Base-by-base conservation (phyloP, 2,888 invertebrate species). In the Diaprepes abbreviatus region DNA sequence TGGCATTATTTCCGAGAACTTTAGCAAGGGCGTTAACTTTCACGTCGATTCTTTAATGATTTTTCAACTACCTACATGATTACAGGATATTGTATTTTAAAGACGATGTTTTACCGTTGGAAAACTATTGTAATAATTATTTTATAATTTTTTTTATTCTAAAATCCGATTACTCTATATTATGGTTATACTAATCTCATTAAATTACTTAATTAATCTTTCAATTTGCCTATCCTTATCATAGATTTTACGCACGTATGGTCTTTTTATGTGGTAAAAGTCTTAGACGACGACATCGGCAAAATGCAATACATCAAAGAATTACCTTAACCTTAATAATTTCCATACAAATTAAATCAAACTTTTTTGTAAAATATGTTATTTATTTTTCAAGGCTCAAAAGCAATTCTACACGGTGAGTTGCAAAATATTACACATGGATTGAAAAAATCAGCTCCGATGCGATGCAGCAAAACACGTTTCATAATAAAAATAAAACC, bases 331-430 rank as follows among this genome's bases (percentile, higher is more conserved):
- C 48, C 28, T 48, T 48, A 48, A 48, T 48, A 48, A 48, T 48
- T 48, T 48, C 14, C 24, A 48, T 48, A 48, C 43, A 43, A 43
- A 21, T 43, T 43, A 43, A 43, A 40, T 40, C 17, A n/a, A 21
- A n/a, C 28, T 48, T 48, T 48, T 14, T 36, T 21, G 2, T n/a
- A 24, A 48, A 21, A 48, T 48, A n/a, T 45, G 19, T 48, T 48
- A 48, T 48, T 28, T 48, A 48, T 48, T 14, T 12, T 48, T 28
- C 48, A 48, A 28, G 48, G 48, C 28, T 10, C 45, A n/a, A 16
- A 54, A 54, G 54, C 36, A 55, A 55, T 55, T 55, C 36, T 55
- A 36, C 12, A 55, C 33, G 36, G 36, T 55, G 55, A 55, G 55
- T 55, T 55, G 55, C 55, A 55, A 55, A 36, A 55, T 55, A 55